These are phyloP conservation scores for Metallyticus violacea DNA, from an alignment of 2,888 invertebrate genomes.

Conservation along the genomic window DNA sequence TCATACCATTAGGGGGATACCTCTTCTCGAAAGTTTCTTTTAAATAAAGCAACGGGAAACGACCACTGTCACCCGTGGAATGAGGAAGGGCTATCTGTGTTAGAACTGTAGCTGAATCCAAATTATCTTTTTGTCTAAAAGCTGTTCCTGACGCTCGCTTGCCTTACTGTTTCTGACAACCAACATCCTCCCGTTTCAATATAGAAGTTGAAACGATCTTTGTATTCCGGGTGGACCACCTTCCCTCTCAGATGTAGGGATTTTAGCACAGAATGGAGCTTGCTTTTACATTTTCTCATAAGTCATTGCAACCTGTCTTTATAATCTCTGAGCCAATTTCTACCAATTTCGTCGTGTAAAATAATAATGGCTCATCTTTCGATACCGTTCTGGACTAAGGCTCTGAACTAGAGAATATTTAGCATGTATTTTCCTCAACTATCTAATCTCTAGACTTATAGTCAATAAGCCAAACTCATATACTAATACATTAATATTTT, in stretches of 20 bases:
- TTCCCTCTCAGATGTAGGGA: not conserved
- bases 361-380: not conserved
- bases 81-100: not conserved
- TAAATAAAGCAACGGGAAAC: not conserved
- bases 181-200: not conserved
- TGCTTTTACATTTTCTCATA: too few species aligned
- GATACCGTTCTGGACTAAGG: not conserved
- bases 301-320: not conserved
- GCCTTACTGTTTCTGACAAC: not conserved
- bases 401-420: not conserved
- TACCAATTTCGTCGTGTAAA: not conserved
- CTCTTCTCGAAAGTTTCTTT: not conserved
- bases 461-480: too few species aligned
- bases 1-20: not conserved
- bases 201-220: not conserved
- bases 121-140: not conserved
- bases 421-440: not conserved
- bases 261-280: not conserved
- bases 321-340: not conserved
- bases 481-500: too few species aligned
- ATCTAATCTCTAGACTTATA: not conserved
- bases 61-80: not conserved
- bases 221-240: not conserved
- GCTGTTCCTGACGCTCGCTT: not conserved
- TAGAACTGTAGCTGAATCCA: not conserved